These are phyloP conservation scores for Phaonia tiefii DNA, from an alignment of 2,888 invertebrate species.

Conservation along the genomic window DNA sequence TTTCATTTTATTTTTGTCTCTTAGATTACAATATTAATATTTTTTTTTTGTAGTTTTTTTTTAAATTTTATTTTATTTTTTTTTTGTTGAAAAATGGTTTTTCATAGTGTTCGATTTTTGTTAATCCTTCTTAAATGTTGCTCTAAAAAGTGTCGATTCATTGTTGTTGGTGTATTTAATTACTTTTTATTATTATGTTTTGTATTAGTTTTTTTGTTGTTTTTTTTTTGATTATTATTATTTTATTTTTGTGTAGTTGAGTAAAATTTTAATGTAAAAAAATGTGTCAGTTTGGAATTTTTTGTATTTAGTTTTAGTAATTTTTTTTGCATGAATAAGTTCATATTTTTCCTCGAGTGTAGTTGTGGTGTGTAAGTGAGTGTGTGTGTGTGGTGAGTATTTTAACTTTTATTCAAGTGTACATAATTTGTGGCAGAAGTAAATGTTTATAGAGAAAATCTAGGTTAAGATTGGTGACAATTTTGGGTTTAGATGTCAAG, in stretches of 20 bases:
- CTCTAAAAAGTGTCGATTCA: conserved; percentile 57
- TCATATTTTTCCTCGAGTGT: conserved; percentile 28
- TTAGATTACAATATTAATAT: conserved; percentile 17
- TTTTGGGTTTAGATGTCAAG: not conserved
- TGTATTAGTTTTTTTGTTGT: conserved; percentile 16
- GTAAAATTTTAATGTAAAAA: conserved; percentile 63
- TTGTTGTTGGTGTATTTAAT: conserved; percentile 36
- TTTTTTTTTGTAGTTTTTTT: conserved; percentile 1
- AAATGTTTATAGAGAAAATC: conserved; percentile 29
- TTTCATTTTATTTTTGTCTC: conserved; percentile 46
- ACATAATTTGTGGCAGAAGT: conserved; percentile 37
- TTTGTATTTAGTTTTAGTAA: not conserved
- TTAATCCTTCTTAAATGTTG: conserved; percentile 21
- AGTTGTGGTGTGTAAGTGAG: conserved; percentile 4
- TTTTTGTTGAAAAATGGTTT: conserved; percentile 15
- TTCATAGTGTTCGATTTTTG: conserved; percentile 54
- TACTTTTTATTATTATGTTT: conserved; percentile 24
- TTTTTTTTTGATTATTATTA: conserved; percentile 56
- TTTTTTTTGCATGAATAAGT: not conserved
- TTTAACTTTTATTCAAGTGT: conserved; percentile 26
- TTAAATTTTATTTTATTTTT: not conserved
- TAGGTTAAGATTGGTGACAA: conserved; percentile 17
- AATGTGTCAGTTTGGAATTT: conserved; percentile 52
- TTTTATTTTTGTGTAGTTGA: conserved; percentile 36
- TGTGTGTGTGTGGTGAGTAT: conserved; percentile 30